Conservation (phyloP, 2,888 invertebrate genomes). For the Apamea epomidion region DNA sequence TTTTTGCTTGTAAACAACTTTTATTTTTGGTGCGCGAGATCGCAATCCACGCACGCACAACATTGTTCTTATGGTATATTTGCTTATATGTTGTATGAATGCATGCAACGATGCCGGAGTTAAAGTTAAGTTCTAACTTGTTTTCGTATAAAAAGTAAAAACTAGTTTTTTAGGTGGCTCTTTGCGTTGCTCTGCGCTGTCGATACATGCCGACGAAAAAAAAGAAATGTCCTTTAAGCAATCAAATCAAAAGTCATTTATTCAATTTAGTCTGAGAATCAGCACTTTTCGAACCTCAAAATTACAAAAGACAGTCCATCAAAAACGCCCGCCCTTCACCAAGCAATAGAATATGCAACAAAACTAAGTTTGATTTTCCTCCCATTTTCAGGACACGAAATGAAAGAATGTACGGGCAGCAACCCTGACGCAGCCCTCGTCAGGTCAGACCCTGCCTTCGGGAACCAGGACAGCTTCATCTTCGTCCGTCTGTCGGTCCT, state of each 20-base stretch:
- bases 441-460: slow-evolving; percentile 91
- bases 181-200: neutral
- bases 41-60: neutral
- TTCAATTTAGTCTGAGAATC: no score
- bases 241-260: no score
- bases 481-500: slow-evolving; percentile 98
- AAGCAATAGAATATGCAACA: neutral
- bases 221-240: neutral
- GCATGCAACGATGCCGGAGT: neutral
- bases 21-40: neutral
- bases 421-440: slow-evolving; percentile 91
- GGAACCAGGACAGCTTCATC: slow-evolving; percentile 96
- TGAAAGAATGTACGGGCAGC: slow-evolving; percentile 97
- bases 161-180: neutral
- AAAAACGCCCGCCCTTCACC: no score
- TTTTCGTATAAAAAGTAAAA: neutral
- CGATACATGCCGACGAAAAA: neutral
- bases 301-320: no score
- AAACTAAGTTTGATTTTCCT: neutral
- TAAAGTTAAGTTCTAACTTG: no score
- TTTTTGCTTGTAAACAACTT: neutral
- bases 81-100: neutral
- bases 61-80: neutral
- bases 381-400: slow-evolving; percentile 94
- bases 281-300: no score